Evolutionary conservation across 2,113 vertebrate species (phyloP), one percentile per base, ranked within the genome.

Genomic region (Phyllopteryx taeniolatus): DNA sequence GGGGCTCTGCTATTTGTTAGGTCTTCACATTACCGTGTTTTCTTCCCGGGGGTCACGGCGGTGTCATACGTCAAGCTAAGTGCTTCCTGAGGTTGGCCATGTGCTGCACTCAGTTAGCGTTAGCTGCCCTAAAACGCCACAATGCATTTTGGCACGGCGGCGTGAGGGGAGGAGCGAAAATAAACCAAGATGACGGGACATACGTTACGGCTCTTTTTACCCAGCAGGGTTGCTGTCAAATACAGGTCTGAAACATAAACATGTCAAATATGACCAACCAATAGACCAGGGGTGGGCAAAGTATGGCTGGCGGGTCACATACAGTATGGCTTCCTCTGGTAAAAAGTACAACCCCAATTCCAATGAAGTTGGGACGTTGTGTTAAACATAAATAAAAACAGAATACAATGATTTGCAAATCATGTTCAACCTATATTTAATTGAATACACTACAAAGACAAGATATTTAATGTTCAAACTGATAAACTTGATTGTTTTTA

Each of bases 71-170:
- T 85, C 83, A 86, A 80, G 64, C 84, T 72, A 80, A 85, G 79
- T 79, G 83, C 81, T 88, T 88, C 84, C 79, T 83, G 79, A 77
- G 79, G 77, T 86, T 82, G 78, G 75, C 79, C 79, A 75, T 86
- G 76, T 71, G 80, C 79, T 64, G 62, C 35, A 4, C 62, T 44
- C 19, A 64, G 62, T 64, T 64, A 22, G 39, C 62, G 63, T 65
- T 65, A 65, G 19, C 63, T 7, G 20, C 43, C 42, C 63, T 14
- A 22, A 46, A 44, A 65, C 2, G 63, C 43, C 63, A 65, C n/a
- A n/a, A 46, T 65, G 63, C 42, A 65, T 65, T 65, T 27, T 11
- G 42, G 43, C 12, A 14, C 12, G 10, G 42, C 39, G 10, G 42
- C 39, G 2, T 65, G 63, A 65, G 63, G 43, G 63, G 43, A 46